Percentiles rank a stretch among this genome's conserved stretches.
Conservation (phyloP, 2,797 vertebrate genomes). For the Stomatorhinus walkeri region DNA sequence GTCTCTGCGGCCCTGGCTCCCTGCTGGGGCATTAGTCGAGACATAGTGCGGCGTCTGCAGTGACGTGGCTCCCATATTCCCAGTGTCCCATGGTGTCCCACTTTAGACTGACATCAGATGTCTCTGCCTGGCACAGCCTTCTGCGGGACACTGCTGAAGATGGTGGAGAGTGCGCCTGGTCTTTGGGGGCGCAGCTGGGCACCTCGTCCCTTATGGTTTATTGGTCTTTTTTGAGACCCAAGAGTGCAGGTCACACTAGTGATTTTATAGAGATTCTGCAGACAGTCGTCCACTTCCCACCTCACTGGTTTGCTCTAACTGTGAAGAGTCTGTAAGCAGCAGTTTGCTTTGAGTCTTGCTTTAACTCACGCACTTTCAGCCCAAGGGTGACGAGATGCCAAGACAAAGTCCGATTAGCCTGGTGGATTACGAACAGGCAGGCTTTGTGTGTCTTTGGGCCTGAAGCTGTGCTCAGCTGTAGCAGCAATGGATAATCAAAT, state of each 20-base stretch:
- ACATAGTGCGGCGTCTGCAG: background rate
- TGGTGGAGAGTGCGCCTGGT: background rate
- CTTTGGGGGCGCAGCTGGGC: background rate
- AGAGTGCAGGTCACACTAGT: background rate
- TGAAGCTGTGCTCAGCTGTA: background rate
- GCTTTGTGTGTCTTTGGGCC: background rate
- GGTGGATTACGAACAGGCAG: background rate
- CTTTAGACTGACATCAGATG: background rate
- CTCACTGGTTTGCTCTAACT: background rate
- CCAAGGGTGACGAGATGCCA: background rate
- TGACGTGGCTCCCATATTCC: background rate
- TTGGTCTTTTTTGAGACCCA: background rate
- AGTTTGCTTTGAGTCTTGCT: background rate
- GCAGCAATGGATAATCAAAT: background rate
- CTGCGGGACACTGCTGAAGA: background rate
- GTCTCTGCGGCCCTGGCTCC: background rate
- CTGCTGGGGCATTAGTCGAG: background rate
- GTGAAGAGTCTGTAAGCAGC: background rate
- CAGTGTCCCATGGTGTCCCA: background rate
- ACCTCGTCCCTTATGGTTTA: background rate
- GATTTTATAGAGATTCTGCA: background rate
- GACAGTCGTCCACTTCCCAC: background rate
- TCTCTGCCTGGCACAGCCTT: too few relatives aligned
- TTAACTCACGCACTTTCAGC: background rate
- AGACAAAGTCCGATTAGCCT: background rate